These are phyloP conservation scores for Drosophila histrio DNA, from an alignment of 2,888 invertebrate species.

Conservation along the genomic window DNA sequence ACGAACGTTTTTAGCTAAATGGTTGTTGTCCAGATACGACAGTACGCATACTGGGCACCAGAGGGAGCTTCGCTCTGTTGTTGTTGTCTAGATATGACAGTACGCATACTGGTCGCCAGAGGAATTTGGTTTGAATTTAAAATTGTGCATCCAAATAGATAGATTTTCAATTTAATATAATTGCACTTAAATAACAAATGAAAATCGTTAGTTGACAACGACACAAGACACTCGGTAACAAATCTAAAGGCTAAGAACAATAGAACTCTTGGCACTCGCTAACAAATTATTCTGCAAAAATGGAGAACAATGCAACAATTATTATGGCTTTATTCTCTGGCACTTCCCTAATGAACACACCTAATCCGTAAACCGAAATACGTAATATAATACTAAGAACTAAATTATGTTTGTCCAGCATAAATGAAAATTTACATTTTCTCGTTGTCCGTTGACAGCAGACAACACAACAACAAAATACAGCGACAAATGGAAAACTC, in stretches of 20 bases:
- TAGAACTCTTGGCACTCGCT: not conserved
- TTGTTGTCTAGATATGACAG: not conserved
- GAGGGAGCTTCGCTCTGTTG: not conserved
- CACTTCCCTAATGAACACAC: slow-evolving; percentile 13
- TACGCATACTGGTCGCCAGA: not conserved
- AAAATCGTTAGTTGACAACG: too few relatives aligned
- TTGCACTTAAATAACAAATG: too few relatives aligned
- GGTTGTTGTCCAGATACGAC: slow-evolving; percentile 6
- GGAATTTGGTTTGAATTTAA: not conserved
- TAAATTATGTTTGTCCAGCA: slow-evolving; percentile 35
- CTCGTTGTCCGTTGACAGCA: slow-evolving; percentile 21
- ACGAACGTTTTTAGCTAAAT: not conserved
- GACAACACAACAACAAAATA: slow-evolving; percentile 40
- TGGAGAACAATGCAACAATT: not conserved
- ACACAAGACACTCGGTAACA: too few relatives aligned
- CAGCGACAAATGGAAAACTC: slow-evolving; percentile 45
- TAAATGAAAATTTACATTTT: slow-evolving; percentile 55
- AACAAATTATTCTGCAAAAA: not conserved
- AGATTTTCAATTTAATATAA: too few relatives aligned
- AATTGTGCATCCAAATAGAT: too few relatives aligned
- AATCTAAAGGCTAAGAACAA: not conserved
- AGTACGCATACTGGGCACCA: not conserved
- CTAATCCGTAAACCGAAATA: slow-evolving; percentile 46
- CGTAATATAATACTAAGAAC: slow-evolving; percentile 41
- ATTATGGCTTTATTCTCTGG: not conserved